Conservation (phyloP, 2,113 vertebrate species). For the Phasianus colchicus region DNA sequence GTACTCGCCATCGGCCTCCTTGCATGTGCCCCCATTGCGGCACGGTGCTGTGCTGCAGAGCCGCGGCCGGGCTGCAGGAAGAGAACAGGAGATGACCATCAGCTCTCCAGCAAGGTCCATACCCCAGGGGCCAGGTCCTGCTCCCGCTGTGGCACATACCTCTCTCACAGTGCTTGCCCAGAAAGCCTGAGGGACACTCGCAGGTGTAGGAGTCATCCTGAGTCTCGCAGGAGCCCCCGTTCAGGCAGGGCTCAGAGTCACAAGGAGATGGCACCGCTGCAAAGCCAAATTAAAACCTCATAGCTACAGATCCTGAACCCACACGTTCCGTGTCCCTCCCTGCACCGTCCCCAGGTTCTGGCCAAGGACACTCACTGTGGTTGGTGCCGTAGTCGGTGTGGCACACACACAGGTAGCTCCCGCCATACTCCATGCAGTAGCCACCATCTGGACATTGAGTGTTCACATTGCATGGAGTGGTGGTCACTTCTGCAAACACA, state of each 20-base stretch:
- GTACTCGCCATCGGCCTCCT: slow-evolving; percentile 87
- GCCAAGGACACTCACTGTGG: slow-evolving; percentile 82
- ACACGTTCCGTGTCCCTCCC: fast-evolving
- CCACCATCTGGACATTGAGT: slow-evolving; percentile 91
- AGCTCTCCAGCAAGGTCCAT: neutral
- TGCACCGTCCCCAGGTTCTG: fast-evolving
- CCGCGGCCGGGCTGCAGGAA: slow-evolving; percentile 88
- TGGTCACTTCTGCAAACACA: slow-evolving; percentile 87
- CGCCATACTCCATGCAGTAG: slow-evolving; percentile 93
- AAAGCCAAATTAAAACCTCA: slow-evolving; percentile 54
- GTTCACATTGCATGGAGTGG: slow-evolving; percentile 91
- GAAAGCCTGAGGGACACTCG: slow-evolving; percentile 89
- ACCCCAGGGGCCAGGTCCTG: neutral
- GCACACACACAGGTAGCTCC: slow-evolving; percentile 94
- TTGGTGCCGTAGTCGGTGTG: slow-evolving; percentile 87
- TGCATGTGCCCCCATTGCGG: slow-evolving; percentile 93
- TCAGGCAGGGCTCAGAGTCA: slow-evolving; percentile 95
- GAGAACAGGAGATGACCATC: neutral
- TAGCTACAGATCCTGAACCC: neutral
- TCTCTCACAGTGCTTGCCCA: slow-evolving; percentile 92
- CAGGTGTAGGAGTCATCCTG: slow-evolving; percentile 89
- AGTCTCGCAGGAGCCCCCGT: slow-evolving; percentile 92
- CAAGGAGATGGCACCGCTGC: slow-evolving; percentile 94
- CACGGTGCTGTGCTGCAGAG: slow-evolving; percentile 90
- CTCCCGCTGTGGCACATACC: slow-evolving; percentile 72